phyloP scores from a whole-genome alignment of 2,888 invertebrate genomes.

The Alloscopus bannaensis region DNA sequence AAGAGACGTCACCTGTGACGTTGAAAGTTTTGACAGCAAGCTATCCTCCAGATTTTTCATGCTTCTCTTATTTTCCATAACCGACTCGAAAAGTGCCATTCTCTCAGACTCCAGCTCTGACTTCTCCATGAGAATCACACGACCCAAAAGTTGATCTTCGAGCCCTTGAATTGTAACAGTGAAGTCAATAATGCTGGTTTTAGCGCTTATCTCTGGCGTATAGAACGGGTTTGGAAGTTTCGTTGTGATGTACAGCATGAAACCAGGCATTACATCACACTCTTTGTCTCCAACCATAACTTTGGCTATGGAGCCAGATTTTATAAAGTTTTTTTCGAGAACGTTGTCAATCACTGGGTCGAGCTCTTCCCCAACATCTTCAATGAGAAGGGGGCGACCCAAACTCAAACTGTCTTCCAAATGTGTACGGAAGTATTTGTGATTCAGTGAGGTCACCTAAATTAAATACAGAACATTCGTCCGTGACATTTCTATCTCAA shows the following conservation, averaged over 20 bases:
- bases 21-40: constrained; percentile 91
- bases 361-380: constrained; percentile 95
- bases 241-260: constrained; percentile 96
- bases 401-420: constrained; percentile 91
- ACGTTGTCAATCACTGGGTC: constrained; percentile 98
- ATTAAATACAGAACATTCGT: not conserved
- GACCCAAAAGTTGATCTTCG: constrained; percentile 93
- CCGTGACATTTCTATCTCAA: too few relatives aligned
- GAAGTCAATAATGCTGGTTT: constrained; percentile 97
- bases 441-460: constrained; percentile 93
- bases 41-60: constrained; percentile 98
- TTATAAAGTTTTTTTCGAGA: constrained; percentile 97
- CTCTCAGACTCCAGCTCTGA: constrained; percentile 96
- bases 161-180: constrained; percentile 97
- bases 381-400: constrained; percentile 92
- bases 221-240: constrained; percentile 97
- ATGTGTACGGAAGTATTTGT: constrained; percentile 96
- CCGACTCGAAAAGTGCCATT: constrained; percentile 94
- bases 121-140: constrained; percentile 97
- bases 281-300: constrained; percentile 96
- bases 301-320: constrained; percentile 96
- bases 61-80: constrained; percentile 95
- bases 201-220: constrained; percentile 97
- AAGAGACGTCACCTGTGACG: constrained; percentile 80
- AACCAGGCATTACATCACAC: constrained; percentile 95